These are phyloP conservation scores for Achlya flavicornis DNA, from an alignment of 2,888 invertebrate species.

Conservation along the genomic window DNA sequence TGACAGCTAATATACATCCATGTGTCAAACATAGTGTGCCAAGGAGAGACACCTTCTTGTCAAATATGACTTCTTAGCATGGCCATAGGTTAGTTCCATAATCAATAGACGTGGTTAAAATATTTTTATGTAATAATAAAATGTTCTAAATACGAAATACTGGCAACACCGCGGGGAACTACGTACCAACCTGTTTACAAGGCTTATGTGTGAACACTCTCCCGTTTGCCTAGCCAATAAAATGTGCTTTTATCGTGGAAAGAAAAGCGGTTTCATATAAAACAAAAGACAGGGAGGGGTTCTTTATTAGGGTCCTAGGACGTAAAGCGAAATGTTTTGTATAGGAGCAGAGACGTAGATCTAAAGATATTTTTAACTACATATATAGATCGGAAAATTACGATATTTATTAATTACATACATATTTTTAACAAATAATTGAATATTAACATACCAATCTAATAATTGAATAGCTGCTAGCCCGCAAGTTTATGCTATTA, in stretches of 20 bases:
- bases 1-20: too few species aligned
- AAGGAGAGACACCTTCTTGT: too few species aligned
- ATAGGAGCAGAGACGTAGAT: slow-evolving; percentile 16
- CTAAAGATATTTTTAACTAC: background rate
- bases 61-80: too few species aligned
- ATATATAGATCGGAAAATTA: background rate
- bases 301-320: slow-evolving; percentile 41
- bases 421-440: too few species aligned
- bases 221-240: slow-evolving; percentile 36
- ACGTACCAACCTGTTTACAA: slow-evolving; percentile 19
- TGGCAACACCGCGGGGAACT: background rate
- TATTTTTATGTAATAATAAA: too few species aligned
- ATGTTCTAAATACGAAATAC: too few species aligned
- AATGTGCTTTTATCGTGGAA: slow-evolving; percentile 43
- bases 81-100: too few species aligned
- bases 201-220: slow-evolving; percentile 27
- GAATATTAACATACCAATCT: too few species aligned
- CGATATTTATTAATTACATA: background rate
- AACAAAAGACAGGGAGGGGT: slow-evolving; percentile 35
- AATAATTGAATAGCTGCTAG: background rate
- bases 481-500: too few species aligned
- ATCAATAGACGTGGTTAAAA: too few species aligned
- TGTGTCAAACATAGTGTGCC: too few species aligned
- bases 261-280: slow-evolving; percentile 35
- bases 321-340: slow-evolving; percentile 23